These are phyloP conservation scores for Amaurobius ferox DNA, from an alignment of 2,888 invertebrate species.

Conservation along the genomic window DNA sequence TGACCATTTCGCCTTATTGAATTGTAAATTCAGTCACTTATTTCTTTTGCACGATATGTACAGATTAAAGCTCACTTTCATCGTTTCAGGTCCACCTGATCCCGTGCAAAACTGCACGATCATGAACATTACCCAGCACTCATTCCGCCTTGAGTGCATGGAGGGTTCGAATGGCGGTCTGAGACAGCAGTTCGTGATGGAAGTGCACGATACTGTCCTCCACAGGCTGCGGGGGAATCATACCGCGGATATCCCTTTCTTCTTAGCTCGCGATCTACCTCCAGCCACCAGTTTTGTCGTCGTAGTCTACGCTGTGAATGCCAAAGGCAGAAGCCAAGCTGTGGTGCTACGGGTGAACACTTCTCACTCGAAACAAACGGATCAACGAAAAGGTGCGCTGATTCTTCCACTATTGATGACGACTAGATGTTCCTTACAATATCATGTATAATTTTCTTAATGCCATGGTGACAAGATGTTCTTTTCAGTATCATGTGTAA, in stretches of 20 bases:
- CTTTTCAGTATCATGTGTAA: too few species aligned
- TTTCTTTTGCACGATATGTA: too few species aligned
- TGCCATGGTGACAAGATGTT: too few species aligned
- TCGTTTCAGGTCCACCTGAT: slow-evolving; percentile 87
- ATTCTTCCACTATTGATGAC: too few species aligned
- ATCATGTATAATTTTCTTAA: too few species aligned
- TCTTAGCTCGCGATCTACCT: slow-evolving; percentile 84
- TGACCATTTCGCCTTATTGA: too few species aligned
- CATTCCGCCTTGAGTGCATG: slow-evolving; percentile 89
- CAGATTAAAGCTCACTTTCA: neutral
- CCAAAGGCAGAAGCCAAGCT: slow-evolving; percentile 81
- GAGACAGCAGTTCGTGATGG: slow-evolving; percentile 89
- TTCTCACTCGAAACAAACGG: slow-evolving; percentile 48
- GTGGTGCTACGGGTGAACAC: slow-evolving; percentile 58
- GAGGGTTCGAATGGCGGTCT: slow-evolving; percentile 94
- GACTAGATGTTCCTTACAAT: too few species aligned
- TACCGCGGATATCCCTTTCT: slow-evolving; percentile 78
- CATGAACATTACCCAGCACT: slow-evolving; percentile 90
- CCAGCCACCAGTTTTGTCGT: slow-evolving; percentile 88
- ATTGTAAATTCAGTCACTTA: too few species aligned
- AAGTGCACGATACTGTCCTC: slow-evolving; percentile 79
- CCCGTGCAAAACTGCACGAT: slow-evolving; percentile 91
- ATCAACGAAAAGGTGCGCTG: slow-evolving; percentile 62
- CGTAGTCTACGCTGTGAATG: slow-evolving; percentile 88
- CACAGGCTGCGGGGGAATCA: slow-evolving; percentile 70